phyloP scores from a whole-genome alignment of 1,140 invertebrate genomes.

The Tribolium madens region DNA sequence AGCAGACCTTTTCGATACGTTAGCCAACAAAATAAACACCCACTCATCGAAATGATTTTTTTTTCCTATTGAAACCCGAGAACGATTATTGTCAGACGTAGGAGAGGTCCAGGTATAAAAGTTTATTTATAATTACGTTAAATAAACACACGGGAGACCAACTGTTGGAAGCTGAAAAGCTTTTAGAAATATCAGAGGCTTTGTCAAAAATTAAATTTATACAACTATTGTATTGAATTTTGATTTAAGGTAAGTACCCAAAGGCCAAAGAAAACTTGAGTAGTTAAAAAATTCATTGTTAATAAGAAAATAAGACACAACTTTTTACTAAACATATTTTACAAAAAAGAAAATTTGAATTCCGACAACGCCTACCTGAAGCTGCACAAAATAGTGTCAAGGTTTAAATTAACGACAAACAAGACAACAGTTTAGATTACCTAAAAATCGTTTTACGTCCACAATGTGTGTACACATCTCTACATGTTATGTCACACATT shows the following conservation, averaged over 20 bases:
- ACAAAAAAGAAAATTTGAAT: background rate
- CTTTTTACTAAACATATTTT: background rate
- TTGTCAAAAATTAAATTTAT: background rate
- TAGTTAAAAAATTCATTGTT: too few relatives aligned
- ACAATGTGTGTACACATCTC: background rate
- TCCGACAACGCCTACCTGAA: background rate
- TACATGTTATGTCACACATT: background rate
- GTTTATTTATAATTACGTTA: constrained; percentile 32
- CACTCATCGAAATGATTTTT: constrained; percentile 1
- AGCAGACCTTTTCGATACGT: constrained; percentile 11
- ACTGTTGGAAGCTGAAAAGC: background rate
- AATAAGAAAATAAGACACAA: background rate
- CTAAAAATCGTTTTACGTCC: background rate
- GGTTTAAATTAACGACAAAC: background rate
- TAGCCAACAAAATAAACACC: background rate
- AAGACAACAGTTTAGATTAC: background rate
- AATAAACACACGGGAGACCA: constrained; percentile 10
- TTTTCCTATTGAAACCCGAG: constrained; percentile 2
- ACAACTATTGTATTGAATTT: background rate
- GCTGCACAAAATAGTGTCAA: background rate
- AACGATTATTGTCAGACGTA: background rate
- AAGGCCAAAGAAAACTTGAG: too few relatives aligned
- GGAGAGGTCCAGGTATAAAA: constrained; percentile 21
- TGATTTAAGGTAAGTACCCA: background rate
- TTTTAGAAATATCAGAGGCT: background rate